Base-by-base conservation (phyloP, 2,888 invertebrate genomes). In the Heliconius ismenius region DNA sequence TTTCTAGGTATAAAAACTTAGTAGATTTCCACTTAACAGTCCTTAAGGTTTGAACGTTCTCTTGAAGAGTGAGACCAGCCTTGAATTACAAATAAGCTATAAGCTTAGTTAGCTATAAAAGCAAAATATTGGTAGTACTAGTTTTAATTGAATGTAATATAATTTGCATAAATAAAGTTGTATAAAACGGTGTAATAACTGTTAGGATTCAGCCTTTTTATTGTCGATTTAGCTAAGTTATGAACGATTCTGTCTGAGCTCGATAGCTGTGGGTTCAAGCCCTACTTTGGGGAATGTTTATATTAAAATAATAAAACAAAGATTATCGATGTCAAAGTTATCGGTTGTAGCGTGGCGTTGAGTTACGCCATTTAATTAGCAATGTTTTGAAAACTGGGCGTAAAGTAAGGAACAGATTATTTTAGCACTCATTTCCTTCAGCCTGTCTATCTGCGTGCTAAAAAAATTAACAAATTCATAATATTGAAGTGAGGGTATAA, bases 1-100 rank as follows among this genome's bases (percentile, higher is more conserved):
- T 84, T 62, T 82, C 82, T 80, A 79, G 79, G 81, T 83, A 84
- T 81, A 76, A 82, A 82, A 83, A 82, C 81, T 83, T 81, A 80
- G 78, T 80, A 77, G 80, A 79, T 79, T 77, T 79, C 76, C 63
- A 78, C 74, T 78, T 73, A 74, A 64, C 72, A 74, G 60, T 74
- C 74, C 60, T 74, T 74, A 65, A 74, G 74, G 74, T 74, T 67
- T 60, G 43, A 74, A 68, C 76, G 65, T 76, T 76, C 65, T 76
- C 76, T 76, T 72, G 65, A 72, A 76, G 39, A 67, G 39, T 15
- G 36, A 39, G 36, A 36, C 13, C 13, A 39, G 65, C 13, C 11
- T 39, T 67, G 39, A 67, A 67, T 67, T 39, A 24, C 39, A 67
- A 67, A n/a, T 39, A 24, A 67, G 65, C 32, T 6, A 67, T 36